phyloP scores from a whole-genome alignment of 30 jellyfish, hydroid and myxozoan genomes.

The Aurelia aurita region DNA sequence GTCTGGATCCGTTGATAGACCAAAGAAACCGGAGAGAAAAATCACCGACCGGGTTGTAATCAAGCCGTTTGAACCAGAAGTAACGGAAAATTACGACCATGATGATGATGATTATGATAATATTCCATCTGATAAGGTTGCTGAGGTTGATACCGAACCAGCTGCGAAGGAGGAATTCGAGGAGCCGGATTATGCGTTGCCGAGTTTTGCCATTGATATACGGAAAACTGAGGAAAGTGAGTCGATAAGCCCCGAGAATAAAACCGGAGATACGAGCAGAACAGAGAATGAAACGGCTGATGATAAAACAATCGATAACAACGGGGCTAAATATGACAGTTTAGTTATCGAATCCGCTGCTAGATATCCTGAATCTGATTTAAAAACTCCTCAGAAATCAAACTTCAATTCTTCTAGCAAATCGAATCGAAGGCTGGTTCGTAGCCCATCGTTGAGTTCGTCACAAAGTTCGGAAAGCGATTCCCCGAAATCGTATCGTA shows the following conservation, averaged over 20 bases:
- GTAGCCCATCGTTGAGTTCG: conserved; percentile 64
- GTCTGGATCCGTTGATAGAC: conserved; percentile 24
- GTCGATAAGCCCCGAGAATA: neutral
- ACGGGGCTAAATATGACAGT: neutral
- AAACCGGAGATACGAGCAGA: neutral
- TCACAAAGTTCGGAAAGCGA: conserved; percentile 73
- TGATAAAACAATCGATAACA: neutral
- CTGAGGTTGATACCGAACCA: neutral
- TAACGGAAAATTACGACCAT: conserved; percentile 26
- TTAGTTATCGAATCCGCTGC: too few species aligned
- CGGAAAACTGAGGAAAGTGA: neutral
- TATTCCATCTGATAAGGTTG: conserved; percentile 39
- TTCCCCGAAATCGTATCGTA: conserved; percentile 70
- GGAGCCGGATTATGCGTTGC: conserved; percentile 71
- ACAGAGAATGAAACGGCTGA: neutral
- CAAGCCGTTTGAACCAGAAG: conserved; percentile 31
- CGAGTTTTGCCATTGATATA: conserved; percentile 29
- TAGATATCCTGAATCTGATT: too few species aligned
- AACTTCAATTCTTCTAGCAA: neutral
- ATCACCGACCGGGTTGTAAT: conserved; percentile 26
- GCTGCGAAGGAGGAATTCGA: conserved; percentile 23
- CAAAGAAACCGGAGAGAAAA: conserved; percentile 59
- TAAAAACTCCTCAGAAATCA: neutral
- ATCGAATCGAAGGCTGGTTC: conserved; percentile 24
- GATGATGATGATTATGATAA: conserved; percentile 70